Percentiles rank a stretch among this genome's conserved stretches.
Evolutionary conservation across 2,113 vertebrate genomes (phyloP).

Genomic region (Tinamus guttatus): DNA sequence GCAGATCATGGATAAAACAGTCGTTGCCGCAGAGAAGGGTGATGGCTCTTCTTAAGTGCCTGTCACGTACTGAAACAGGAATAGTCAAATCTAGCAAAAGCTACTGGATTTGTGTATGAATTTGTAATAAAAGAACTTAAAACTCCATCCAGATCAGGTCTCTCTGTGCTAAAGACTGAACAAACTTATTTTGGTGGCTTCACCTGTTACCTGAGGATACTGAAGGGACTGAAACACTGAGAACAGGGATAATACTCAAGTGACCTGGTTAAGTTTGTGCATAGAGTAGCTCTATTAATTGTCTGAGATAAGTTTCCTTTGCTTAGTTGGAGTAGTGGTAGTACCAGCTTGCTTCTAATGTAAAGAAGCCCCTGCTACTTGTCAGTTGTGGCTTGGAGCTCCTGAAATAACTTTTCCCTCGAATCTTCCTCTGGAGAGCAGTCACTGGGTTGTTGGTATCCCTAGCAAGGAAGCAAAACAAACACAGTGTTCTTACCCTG

Average conservation of each 20-base stretch:
- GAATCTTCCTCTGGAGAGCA: not conserved
- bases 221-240: not conserved
- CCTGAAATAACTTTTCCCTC: not conserved
- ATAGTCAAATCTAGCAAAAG: not conserved
- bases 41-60: not conserved
- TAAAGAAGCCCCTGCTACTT: not conserved
- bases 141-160: accelerated
- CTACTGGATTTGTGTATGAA: not conserved
- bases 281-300: not conserved
- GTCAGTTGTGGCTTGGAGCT: not conserved
- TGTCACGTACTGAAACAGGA: not conserved
- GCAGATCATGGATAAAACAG: not conserved
- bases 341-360: not conserved
- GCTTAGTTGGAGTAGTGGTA: not conserved
- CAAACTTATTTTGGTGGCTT: not conserved
- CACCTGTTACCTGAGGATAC: not conserved
- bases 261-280: not conserved
- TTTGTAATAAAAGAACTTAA: not conserved
- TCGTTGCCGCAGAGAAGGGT: not conserved
- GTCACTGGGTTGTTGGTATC: not conserved
- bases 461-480: not conserved
- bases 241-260: not conserved
- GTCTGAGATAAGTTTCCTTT: not conserved
- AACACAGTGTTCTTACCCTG: not conserved
- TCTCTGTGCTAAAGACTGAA: not conserved